Evolutionary conservation across 2,113 vertebrate species (phyloP), one percentile per base, ranked within the genome.

Genomic region (Anser brachyrhynchus): DNA sequence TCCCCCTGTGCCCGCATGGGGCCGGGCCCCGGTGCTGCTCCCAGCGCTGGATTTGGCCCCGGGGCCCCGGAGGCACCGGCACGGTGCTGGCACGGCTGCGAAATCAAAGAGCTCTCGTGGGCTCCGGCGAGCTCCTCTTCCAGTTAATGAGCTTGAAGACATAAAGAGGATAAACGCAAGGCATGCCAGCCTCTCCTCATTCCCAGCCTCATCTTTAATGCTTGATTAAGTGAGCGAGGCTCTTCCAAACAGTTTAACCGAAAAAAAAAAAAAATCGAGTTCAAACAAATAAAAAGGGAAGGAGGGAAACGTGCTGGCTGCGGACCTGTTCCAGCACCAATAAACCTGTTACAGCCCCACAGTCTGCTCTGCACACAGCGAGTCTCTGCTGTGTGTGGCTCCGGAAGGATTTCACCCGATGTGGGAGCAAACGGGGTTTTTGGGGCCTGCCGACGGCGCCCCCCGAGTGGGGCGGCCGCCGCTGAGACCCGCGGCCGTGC

Each of bases 31-130:
- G 10, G 22, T 31, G 73, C 55, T 43, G 41, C 31, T 43, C 41
- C 43, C n/a, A 5, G 58, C 6, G 35, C 58, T 1, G 62, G 31
- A 22, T 4, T 9, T 33, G 57, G 19, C 25, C 18, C 13, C 8
- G 0, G 46, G 52, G 25, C 49, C 81, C 75, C 1, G 20, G 17
- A 13, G 62, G 37, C 28, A 44, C 13, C 0, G 15, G 5, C 19
- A 3, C 10, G 52, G 39, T 23, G 22, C 37, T 21, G 6, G 35
- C 20, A 4, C 0, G 1, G 59, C 33, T 1, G 6, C 0, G 0
- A 35, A 59, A 80, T 76, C 2, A 10, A 44, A 80, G 39, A 6
- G 3, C 2, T 18, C n/a, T 16, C 41, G 13, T 20, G 26, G 51
- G 51, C 51, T 51, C n/a, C 0, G 0, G 54, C 23, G 59, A 74